Evolutionary conservation across 2,797 vertebrate species (phyloP).

Genomic region (Takifugu rubripes): DNA sequence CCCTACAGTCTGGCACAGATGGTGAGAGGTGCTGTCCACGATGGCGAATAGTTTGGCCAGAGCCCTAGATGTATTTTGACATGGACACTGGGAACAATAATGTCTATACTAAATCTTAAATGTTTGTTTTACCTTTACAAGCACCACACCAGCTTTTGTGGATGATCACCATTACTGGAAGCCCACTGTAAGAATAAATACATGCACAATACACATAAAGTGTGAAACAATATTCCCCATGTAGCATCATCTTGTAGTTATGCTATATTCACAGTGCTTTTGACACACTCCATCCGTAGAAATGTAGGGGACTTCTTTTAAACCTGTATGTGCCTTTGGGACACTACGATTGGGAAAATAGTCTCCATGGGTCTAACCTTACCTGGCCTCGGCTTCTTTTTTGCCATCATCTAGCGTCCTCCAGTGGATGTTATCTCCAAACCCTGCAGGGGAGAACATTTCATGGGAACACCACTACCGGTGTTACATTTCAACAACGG

Average conservation of each 20-base stretch:
- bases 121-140: slow-evolving; percentile 86
- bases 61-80: too few species aligned
- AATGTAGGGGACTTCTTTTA: background rate
- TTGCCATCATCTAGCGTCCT: slow-evolving; percentile 93
- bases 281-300: background rate
- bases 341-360: background rate
- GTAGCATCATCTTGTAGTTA: background rate
- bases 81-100: too few species aligned
- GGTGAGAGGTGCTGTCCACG: too few species aligned
- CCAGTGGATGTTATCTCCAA: slow-evolving; percentile 97
- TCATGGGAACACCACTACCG: slow-evolving; percentile 7
- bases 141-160: slow-evolving; percentile 99
- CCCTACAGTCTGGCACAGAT: too few species aligned
- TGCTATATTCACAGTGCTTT: background rate
- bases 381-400: slow-evolving; percentile 94
- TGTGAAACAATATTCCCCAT: background rate
- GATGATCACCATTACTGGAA: slow-evolving; percentile 94
- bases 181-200: slow-evolving; percentile 76
- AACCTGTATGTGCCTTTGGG: background rate
- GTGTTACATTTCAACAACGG: slow-evolving; percentile 25
- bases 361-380: slow-evolving; percentile 24
- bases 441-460: slow-evolving; percentile 74
- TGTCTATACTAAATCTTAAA: too few species aligned
- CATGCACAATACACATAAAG: background rate
- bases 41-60: too few species aligned